Percentiles rank a stretch among this genome's conserved stretches.
Conservation (phyloP, 2,113 vertebrate genomes). For the Phycodurus eques region DNA sequence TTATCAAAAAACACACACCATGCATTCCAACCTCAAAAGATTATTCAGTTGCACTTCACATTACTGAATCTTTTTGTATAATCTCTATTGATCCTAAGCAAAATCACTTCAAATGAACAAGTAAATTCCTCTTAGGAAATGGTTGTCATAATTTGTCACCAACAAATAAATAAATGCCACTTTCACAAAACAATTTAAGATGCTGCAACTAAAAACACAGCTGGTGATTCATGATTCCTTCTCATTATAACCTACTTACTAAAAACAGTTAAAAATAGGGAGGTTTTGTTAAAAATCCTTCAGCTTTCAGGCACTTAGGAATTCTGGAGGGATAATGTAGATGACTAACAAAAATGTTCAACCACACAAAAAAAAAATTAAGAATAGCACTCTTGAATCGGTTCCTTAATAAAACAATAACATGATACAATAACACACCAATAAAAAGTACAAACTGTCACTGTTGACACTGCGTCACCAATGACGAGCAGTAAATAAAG, state of each 20-base stretch:
- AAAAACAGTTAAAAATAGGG: background rate
- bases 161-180: background rate
- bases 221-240: background rate
- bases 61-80: background rate
- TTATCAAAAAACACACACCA: background rate
- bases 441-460: background rate
- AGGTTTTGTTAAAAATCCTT: background rate
- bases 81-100: background rate
- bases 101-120: background rate
- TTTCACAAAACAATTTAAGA: background rate
- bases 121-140: background rate
- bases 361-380: background rate
- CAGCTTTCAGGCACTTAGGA: conserved; percentile 9
- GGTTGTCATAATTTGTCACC: background rate
- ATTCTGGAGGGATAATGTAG: background rate
- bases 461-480: background rate
- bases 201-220: background rate
- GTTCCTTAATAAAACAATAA: background rate
- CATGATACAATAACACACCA: background rate
- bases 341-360: background rate
- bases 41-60: background rate
- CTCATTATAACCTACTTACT: background rate
- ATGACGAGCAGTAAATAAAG: background rate
- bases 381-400: conserved; percentile 10
- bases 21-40: background rate